A percentile compares a stretch with the other conserved stretches of the same genome.
phyloP scores from a whole-genome alignment of 2,888 invertebrate genomes.

The Leptothorax acervorum region DNA sequence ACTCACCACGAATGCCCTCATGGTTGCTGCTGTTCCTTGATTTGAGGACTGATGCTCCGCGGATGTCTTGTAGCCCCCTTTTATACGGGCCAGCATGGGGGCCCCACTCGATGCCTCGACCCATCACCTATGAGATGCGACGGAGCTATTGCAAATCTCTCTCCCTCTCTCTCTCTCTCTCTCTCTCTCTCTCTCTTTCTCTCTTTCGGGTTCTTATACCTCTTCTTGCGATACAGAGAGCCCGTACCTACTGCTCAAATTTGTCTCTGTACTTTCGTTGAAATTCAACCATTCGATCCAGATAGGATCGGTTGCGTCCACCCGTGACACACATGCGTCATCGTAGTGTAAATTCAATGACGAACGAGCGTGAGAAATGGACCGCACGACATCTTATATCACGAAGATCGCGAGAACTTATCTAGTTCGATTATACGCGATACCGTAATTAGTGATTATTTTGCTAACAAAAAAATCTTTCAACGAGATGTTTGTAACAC shows the following conservation, averaged over 20 bases:
- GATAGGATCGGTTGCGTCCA: background rate
- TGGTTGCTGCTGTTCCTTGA: constrained; percentile 84
- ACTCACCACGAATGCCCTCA: constrained; percentile 86
- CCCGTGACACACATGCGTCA: background rate
- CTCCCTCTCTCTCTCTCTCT: constrained; percentile 57
- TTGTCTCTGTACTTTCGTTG: constrained; percentile 37
- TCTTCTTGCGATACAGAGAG: constrained; percentile 7
- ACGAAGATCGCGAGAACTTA: background rate
- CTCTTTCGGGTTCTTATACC: constrained; percentile 19
- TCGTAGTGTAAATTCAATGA: constrained; percentile 9
- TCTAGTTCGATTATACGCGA: background rate
- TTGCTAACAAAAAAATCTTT: background rate
- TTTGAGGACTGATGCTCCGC: constrained; percentile 85
- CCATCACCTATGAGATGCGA: constrained; percentile 85
- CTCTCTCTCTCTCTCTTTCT: constrained; percentile 50
- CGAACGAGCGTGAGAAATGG: constrained; percentile 37
- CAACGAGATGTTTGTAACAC: background rate
- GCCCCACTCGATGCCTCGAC: constrained; percentile 81
- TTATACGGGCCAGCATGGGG: constrained; percentile 80
- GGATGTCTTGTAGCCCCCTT: constrained; percentile 83
- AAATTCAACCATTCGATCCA: constrained; percentile 15
- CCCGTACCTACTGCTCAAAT: constrained; percentile 3
- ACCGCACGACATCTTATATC: background rate
- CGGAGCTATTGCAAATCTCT: constrained; percentile 81
- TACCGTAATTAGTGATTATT: background rate